Percentiles rank a stretch among this genome's conserved stretches.
Conservation (phyloP, 2,797 vertebrate species). For the Champsocephalus esox region DNA sequence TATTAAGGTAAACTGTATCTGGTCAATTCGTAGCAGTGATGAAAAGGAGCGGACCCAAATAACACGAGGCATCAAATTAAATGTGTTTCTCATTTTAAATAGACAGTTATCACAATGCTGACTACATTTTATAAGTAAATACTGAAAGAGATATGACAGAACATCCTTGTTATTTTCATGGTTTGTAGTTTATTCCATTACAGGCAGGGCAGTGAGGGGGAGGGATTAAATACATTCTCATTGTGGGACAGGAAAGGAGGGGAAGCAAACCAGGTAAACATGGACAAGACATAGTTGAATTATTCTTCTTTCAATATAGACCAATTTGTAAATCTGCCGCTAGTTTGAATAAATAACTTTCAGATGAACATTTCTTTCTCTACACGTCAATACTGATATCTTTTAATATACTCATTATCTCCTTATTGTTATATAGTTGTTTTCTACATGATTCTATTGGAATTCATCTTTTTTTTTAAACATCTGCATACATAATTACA, state of each 20-base stretch:
- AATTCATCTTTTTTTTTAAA: slow-evolving; percentile 70
- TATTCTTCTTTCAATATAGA: slow-evolving; percentile 79
- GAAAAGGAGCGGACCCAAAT: neutral
- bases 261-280: slow-evolving; percentile 85
- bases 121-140: neutral
- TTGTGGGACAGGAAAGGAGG: slow-evolving; percentile 77
- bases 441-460: slow-evolving; percentile 80
- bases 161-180: slow-evolving; percentile 57
- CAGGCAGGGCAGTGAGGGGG: slow-evolving; percentile 80
- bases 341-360: slow-evolving; percentile 81
- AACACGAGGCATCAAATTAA: neutral
- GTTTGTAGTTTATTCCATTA: slow-evolving; percentile 85
- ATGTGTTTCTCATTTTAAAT: neutral
- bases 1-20: neutral
- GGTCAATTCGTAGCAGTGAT: neutral
- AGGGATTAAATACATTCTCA: slow-evolving; percentile 86
- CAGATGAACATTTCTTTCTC: slow-evolving; percentile 63
- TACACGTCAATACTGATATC: slow-evolving; percentile 80
- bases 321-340: slow-evolving; percentile 80
- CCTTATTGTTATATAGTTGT: slow-evolving; percentile 79
- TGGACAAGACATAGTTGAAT: slow-evolving; percentile 83
- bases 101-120: neutral
- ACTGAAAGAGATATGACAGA: slow-evolving; percentile 40
- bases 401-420: slow-evolving; percentile 80
- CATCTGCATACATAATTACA: slow-evolving; percentile 86